A percentile compares a stretch with the other conserved stretches of the same genome.
Evolutionary conservation across 2,797 vertebrate genomes (phyloP).

Genomic region (Characodon lateralis): DNA sequence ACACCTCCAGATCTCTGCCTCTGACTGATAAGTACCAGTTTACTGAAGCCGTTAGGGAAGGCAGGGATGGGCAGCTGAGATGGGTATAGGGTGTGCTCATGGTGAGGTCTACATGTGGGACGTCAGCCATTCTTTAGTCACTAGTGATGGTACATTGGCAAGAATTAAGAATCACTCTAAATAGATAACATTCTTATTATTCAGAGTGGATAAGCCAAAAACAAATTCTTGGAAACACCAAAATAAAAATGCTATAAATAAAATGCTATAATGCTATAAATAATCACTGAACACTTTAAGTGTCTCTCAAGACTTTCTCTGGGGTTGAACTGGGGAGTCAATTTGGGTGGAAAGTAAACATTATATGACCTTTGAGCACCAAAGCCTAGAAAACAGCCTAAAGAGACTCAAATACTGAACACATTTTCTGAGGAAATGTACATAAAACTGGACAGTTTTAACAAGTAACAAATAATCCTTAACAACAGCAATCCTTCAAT

Average conservation of each 20-base stretch:
- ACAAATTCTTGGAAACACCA: not conserved
- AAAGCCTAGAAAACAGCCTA: not conserved
- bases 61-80: slow-evolving; percentile 63
- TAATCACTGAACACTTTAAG: not conserved
- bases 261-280: too few species aligned
- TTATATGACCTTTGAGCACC: not conserved
- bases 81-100: slow-evolving; percentile 56
- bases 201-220: not conserved
- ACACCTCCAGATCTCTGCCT: slow-evolving; percentile 66
- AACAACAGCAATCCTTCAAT: too few species aligned
- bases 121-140: not conserved
- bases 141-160: too few species aligned
- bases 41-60: slow-evolving; percentile 64
- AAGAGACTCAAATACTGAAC: not conserved
- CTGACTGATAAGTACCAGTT: slow-evolving; percentile 70
- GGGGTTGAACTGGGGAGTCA: not conserved
- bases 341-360: not conserved
- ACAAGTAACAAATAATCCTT: too few species aligned
- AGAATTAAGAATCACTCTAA: not conserved
- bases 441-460: not conserved
- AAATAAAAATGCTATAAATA: not conserved
- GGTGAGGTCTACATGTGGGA: not conserved
- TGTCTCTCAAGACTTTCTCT: not conserved
- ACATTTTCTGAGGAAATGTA: not conserved
- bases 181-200: not conserved